These are phyloP conservation scores for Acronicta psi DNA, from an alignment of 2,888 invertebrate species.

Conservation along the genomic window DNA sequence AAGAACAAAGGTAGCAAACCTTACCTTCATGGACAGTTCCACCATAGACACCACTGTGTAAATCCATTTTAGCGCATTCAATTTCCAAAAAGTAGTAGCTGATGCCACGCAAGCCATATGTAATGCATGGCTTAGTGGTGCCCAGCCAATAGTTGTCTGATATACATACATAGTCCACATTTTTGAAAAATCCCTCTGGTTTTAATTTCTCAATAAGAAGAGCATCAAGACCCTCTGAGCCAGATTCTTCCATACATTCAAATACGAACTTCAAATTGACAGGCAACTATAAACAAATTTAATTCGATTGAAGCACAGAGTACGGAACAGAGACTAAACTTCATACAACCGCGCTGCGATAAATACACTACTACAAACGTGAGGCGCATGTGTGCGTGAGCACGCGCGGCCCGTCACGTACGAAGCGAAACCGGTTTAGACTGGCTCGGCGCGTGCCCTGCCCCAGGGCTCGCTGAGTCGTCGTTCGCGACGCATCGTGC, in stretches of 20 bases:
- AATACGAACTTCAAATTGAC: constrained; percentile 96
- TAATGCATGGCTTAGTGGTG: constrained; percentile 98
- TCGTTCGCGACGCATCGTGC: no score
- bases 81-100: constrained; percentile 97
- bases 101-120: constrained; percentile 98
- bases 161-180: constrained; percentile 98
- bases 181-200: constrained; percentile 93
- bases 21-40: constrained; percentile 94
- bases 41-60: constrained; percentile 98
- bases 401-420: no score
- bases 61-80: constrained; percentile 96
- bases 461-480: no score
- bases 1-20: no score
- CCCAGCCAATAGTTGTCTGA: constrained; percentile 99
- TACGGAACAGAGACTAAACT: no score
- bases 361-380: no score
- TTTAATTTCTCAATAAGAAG: constrained; percentile 89
- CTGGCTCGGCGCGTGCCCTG: no score
- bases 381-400: no score
- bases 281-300: constrained; percentile 85
- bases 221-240: constrained; percentile 98
- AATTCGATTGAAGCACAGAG: background rate
- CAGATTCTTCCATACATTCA: constrained; percentile 99
- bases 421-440: no score
- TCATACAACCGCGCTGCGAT: no score